phyloP scores from a whole-genome alignment of 1,140 invertebrate genomes.

The Magallana ariakensis region DNA sequence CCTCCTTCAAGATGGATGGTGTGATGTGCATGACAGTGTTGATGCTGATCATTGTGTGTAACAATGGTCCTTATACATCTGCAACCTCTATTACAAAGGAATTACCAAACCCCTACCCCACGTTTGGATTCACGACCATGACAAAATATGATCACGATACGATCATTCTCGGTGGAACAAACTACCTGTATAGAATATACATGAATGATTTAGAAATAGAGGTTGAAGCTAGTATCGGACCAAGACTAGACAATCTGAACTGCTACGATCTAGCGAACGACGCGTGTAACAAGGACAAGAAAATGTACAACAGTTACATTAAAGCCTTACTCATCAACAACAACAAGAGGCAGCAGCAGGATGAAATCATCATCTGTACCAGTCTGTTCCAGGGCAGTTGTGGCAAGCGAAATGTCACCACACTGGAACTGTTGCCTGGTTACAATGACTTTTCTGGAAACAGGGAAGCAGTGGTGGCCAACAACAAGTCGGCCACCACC shows the following conservation, averaged over 20 bases:
- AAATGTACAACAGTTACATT: constrained; percentile 94
- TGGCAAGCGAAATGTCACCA: constrained; percentile 91
- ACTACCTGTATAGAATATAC: constrained; percentile 92
- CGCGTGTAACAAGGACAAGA: constrained; percentile 64
- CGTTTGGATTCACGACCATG: constrained; percentile 85
- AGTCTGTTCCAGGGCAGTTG: constrained; percentile 94
- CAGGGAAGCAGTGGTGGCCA: constrained; percentile 93
- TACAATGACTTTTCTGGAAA: constrained; percentile 87
- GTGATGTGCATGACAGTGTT: background rate
- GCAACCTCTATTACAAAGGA: constrained; percentile 50
- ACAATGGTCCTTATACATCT: background rate
- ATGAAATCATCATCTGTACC: constrained; percentile 94
- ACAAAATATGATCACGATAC: constrained; percentile 93
- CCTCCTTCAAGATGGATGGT: background rate
- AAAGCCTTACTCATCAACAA: constrained; percentile 98
- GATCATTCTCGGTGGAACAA: constrained; percentile 90
- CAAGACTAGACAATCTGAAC: constrained; percentile 92
- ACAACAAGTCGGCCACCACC: constrained; percentile 95
- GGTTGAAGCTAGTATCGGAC: constrained; percentile 91
- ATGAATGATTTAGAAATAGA: constrained; percentile 89
- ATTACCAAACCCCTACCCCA: constrained; percentile 49
- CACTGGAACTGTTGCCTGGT: constrained; percentile 86
- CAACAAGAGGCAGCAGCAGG: constrained; percentile 82
- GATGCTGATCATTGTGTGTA: background rate
- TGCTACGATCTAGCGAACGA: constrained; percentile 79